Conservation (phyloP, 2,113 vertebrate species). For the Aleadryas rufinucha region DNA sequence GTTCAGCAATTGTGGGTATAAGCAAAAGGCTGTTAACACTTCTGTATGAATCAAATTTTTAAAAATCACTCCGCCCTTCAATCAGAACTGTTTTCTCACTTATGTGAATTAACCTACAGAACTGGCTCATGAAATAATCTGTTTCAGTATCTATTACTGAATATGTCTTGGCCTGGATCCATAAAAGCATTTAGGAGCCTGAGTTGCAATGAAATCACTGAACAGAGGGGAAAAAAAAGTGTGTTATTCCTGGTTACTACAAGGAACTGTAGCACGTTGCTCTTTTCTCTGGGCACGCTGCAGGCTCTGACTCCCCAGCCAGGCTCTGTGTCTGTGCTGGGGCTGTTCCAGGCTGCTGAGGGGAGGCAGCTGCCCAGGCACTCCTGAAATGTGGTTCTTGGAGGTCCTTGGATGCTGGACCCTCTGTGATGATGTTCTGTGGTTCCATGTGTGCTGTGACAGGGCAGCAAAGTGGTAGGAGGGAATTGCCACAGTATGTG, state of each 20-base stretch:
- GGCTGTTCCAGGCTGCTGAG: not conserved
- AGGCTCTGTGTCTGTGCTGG: not conserved
- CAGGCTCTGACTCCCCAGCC: not conserved
- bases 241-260: slow-evolving; percentile 33
- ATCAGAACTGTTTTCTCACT: slow-evolving; percentile 65
- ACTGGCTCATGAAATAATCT: slow-evolving; percentile 59
- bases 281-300: not conserved
- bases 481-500: not conserved
- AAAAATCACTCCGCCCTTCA: slow-evolving; percentile 57
- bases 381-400: not conserved
- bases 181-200: slow-evolving; percentile 48
- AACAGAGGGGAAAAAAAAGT: not conserved
- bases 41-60: slow-evolving; percentile 58
- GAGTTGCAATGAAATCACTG: slow-evolving; percentile 35
- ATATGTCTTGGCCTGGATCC: slow-evolving; percentile 55
- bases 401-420: not conserved
- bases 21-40: slow-evolving; percentile 55
- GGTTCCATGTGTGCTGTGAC: not conserved
- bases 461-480: not conserved
- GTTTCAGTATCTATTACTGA: slow-evolving; percentile 59
- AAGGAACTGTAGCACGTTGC: not conserved
- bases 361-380: not conserved
- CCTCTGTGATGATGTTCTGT: no score
- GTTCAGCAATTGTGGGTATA: slow-evolving; percentile 45
- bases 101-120: slow-evolving; percentile 61